Evolutionary conservation across 2,888 invertebrate genomes (phyloP).

Genomic region (Andrena fulva): DNA sequence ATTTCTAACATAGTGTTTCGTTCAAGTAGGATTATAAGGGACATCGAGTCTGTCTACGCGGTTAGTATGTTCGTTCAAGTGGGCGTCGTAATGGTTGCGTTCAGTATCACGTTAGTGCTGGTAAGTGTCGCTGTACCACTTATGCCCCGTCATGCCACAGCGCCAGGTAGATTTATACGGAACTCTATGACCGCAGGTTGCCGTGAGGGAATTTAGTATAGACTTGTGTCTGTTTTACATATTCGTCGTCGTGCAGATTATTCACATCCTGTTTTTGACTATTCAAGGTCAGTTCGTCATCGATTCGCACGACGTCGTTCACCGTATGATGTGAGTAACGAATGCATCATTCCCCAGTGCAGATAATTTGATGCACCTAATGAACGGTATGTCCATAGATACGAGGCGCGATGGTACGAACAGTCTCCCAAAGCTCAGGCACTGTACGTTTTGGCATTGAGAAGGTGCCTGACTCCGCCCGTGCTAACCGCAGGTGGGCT

Average conservation of each 20-base stretch:
- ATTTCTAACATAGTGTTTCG: no score
- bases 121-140: background rate
- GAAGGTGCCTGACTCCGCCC: background rate
- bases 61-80: background rate
- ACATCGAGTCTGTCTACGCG: background rate
- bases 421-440: background rate
- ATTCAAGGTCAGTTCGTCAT: constrained; percentile 31
- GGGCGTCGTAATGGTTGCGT: background rate
- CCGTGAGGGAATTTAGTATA: background rate
- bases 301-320: background rate
- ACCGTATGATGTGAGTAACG: constrained; percentile 1
- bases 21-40: background rate
- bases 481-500: constrained; percentile 23
- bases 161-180: no score
- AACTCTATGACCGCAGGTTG: constrained; percentile 1
- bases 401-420: constrained; percentile 1
- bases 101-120: constrained; percentile 22
- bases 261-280: constrained; percentile 11
- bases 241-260: constrained; percentile 1
- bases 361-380: background rate
- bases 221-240: background rate
- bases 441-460: background rate
- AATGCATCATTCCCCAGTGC: no score
- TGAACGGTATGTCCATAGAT: background rate
- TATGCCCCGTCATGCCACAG: no score